These are phyloP conservation scores for Lasioglossum malachurum DNA, from an alignment of 2,888 invertebrate species.

Conservation along the genomic window DNA sequence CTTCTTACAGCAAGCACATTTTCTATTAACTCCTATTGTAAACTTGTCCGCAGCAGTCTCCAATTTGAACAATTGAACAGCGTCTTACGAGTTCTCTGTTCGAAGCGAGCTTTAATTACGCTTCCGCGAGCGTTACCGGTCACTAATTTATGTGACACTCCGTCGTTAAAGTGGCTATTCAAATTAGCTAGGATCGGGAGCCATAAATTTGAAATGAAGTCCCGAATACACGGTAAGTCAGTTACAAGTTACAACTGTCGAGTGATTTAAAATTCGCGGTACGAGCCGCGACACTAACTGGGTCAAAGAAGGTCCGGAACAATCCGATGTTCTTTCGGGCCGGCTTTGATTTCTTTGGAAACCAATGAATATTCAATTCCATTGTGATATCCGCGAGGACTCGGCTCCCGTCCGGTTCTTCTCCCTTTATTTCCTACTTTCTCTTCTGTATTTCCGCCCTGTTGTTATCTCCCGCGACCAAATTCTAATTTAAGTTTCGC, in stretches of 20 bases:
- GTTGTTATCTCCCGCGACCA: constrained; percentile 31
- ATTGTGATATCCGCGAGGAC: constrained; percentile 39
- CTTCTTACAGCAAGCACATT: background rate
- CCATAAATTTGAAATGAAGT: constrained; percentile 24
- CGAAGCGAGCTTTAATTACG: background rate
- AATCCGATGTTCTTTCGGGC: constrained; percentile 36
- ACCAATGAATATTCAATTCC: constrained; percentile 71
- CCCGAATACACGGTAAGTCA: constrained; percentile 19
- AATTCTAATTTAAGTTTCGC: constrained; percentile 74
- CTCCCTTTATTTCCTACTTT: background rate
- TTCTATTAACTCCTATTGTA: background rate
- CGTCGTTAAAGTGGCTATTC: constrained; percentile 9
- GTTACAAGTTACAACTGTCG: background rate
- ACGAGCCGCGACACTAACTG: constrained; percentile 11
- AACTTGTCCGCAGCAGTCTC: background rate
- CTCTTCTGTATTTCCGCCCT: constrained; percentile 35
- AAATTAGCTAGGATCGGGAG: constrained; percentile 12
- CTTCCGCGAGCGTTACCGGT: background rate
- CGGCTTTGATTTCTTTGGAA: constrained; percentile 51
- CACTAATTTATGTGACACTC: background rate
- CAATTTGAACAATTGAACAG: background rate
- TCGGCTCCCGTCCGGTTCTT: constrained; percentile 29
- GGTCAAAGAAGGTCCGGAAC: constrained; percentile 41
- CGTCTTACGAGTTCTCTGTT: background rate
- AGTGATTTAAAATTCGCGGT: constrained; percentile 29